phyloP scores from a whole-genome alignment of 2,113 vertebrate species.

The Chloropsis cyanopogon region DNA sequence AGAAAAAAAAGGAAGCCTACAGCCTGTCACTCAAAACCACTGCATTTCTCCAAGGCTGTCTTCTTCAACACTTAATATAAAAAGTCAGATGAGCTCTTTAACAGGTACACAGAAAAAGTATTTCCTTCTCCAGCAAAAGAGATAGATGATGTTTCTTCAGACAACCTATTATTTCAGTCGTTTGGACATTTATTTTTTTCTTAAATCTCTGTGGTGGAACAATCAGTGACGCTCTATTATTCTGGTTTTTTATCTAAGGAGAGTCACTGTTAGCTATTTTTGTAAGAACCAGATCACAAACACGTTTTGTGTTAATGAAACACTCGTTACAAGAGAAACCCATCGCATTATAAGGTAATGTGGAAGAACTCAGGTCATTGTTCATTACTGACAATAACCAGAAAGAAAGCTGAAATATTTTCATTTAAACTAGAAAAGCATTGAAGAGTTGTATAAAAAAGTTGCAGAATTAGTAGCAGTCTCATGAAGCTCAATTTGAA shows the following conservation, averaged over 20 bases:
- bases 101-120: neutral
- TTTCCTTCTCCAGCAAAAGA: neutral
- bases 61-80: neutral
- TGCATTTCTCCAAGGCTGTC: neutral
- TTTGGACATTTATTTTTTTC: neutral
- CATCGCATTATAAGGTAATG: neutral
- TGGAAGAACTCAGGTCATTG: neutral
- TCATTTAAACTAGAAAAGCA: neutral
- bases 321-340: neutral
- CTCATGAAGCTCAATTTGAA: slow-evolving; percentile 12
- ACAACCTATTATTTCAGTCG: neutral
- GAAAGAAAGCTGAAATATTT: neutral
- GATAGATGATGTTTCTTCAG: neutral
- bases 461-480: neutral
- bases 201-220: neutral
- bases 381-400: neutral
- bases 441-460: neutral
- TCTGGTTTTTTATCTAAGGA: neutral
- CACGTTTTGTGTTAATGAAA: neutral
- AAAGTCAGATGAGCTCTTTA: neutral
- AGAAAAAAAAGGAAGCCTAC: neutral
- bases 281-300: neutral
- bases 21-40: neutral
- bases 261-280: neutral
- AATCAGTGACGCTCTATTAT: neutral